Percentiles rank a stretch among this genome's conserved stretches.
These are phyloP conservation scores for Mastigias papua DNA, from an alignment of 30 jellyfish, hydroid and myxozoan species.

Conservation along the genomic window DNA sequence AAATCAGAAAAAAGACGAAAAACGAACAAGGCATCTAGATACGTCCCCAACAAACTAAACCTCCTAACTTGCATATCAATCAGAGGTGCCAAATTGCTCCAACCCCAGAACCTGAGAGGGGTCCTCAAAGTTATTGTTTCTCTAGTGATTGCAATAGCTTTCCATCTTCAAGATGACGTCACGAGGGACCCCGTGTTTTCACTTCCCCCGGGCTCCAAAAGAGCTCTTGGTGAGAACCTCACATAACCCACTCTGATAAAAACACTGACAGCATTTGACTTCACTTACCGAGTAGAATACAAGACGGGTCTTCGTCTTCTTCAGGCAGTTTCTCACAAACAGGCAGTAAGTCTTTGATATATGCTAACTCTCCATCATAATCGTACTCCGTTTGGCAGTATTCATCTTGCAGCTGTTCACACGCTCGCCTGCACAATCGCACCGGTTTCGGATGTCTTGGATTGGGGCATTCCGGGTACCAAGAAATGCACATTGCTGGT, in stretches of 20 bases:
- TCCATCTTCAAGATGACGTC: too few relatives aligned
- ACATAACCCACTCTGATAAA: neutral
- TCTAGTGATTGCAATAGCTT: too few relatives aligned
- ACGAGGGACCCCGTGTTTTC: too few relatives aligned
- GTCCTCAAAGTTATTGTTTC: too few relatives aligned
- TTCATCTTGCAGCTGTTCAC: constrained; percentile 71
- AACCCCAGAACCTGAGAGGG: too few relatives aligned
- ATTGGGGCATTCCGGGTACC: constrained; percentile 88
- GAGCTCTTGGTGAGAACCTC: neutral
- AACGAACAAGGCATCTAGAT: too few relatives aligned
- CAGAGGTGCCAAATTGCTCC: too few relatives aligned
- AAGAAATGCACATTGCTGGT: constrained; percentile 80
- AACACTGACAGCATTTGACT: neutral
- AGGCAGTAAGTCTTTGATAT: constrained; percentile 46
- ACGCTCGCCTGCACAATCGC: constrained; percentile 74
- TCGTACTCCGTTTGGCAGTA: constrained; percentile 73
- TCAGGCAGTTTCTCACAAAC: constrained; percentile 61
- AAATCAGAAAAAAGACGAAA: too few relatives aligned
- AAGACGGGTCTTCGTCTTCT: constrained; percentile 51
- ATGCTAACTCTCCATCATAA: constrained; percentile 22
- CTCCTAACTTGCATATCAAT: too few relatives aligned
- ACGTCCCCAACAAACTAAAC: too few relatives aligned
- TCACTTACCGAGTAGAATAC: constrained; percentile 47
- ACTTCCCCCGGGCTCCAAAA: too few relatives aligned
- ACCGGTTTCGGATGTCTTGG: constrained; percentile 78